Evolutionary conservation across 2,797 vertebrate species (phyloP), one percentile per base, ranked within the genome.

Genomic region (Coregonus suidteri): DNA sequence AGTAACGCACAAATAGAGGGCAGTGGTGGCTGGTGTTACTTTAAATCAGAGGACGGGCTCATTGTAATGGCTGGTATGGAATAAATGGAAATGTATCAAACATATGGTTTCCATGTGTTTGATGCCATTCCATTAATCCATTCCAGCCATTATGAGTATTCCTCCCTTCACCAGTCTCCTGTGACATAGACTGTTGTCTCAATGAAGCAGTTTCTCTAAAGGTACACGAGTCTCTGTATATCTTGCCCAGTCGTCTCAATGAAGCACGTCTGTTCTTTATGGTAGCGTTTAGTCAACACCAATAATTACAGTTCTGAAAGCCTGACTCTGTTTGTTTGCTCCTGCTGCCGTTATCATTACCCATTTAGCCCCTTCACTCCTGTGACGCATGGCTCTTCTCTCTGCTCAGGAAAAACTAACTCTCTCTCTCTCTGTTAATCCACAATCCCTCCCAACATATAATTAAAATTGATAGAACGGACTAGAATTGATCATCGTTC

Each of bases 231-330:
- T 3, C 52, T 71, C 30, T 31, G 20, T 30, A 14, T 66, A 14
- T 66, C 64, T 31, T 31, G 20, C n/a, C 59, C 14, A 5, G 30
- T 34, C 4, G 30, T 34, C 30, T 66, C 25, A 78, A 69, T 15
- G 64, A 88, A 81, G 79, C 20, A 5, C 78, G 71, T 80, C 75
- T 84, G 80, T 76, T 66, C 79, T 81, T 62, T 62, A 76, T 84
- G 80, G 30, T 34, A 34, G 64, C 15, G 25, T 66, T 66, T 66
- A 14, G 80, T 81, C 83, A 83, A 82, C 77, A 76, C 81, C 78
- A 79, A 79, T 88, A 88, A 88, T 87, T 87, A 86, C 78, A 85
- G 77, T 52, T 79, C 64, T 70, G 76, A 85, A 86, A 84, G 79
- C 81, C 65, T 71, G 81, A 81, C 87, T 77, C 75, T 90, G 85